phyloP scores from a whole-genome alignment of 92 coral and sea anemone genomes.

The Porites rus region DNA sequence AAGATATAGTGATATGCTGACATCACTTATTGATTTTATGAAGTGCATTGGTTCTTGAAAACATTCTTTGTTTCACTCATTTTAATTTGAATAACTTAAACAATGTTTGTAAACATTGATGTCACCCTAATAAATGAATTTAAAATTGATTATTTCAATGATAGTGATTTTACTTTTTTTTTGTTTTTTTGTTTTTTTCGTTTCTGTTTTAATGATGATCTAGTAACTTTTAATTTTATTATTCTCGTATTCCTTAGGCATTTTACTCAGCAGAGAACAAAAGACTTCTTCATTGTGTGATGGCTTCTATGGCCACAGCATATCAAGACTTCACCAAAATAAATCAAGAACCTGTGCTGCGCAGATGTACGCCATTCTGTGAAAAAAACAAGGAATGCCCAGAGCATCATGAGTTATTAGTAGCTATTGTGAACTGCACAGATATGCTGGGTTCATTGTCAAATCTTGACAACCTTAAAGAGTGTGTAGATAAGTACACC shows the following conservation, averaged over 20 bases:
- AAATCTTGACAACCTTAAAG: constrained; percentile 89
- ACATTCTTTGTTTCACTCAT: too few species aligned
- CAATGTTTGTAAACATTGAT: too few species aligned
- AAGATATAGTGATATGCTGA: too few species aligned
- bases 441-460: constrained; percentile 95
- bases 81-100: too few species aligned
- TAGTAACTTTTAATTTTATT: not conserved
- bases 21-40: too few species aligned
- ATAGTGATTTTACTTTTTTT: too few species aligned
- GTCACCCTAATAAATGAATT: too few species aligned
- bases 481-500: constrained; percentile 86
- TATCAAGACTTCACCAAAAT: constrained; percentile 72
- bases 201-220: not conserved
- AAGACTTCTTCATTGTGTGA: not conserved
- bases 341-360: constrained; percentile 76
- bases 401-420: constrained; percentile 94
- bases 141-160: too few species aligned
- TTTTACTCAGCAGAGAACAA: not conserved
- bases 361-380: constrained; percentile 97
- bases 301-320: constrained; percentile 53
- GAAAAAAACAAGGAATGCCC: constrained; percentile 93
- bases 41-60: too few species aligned
- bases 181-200: too few species aligned
- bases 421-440: constrained; percentile 94
- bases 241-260: not conserved